Base-by-base conservation (phyloP, 1,140 invertebrate genomes). In the Geopemphigus sp. region DNA sequence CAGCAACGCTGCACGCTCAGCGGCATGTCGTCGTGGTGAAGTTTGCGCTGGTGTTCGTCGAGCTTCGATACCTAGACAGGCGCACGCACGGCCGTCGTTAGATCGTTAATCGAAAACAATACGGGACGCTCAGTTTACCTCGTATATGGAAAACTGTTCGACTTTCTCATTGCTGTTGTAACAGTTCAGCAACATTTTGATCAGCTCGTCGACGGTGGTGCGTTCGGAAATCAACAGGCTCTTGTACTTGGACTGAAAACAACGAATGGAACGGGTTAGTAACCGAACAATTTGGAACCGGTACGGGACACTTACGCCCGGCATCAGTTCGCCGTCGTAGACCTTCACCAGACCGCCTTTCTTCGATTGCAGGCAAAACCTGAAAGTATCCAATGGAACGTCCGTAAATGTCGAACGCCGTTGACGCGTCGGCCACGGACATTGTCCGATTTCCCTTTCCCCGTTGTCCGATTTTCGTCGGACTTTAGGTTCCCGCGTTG, bases 141-240 rank as follows among this genome's bases (percentile, higher is more conserved):
- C 94, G 87, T 95, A 95, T 24, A 96, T 86, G 24, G 93, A 94
- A 85, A 95, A 96, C 85, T 92, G 90, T 84, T 94, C 92, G 1
- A 94, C 91, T 57, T 91, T 88, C 84, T 96, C 94, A 76, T 88
- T 90, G 26, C 91, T 94, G 85, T 91, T 93, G 84, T 94, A 95
- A 86, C 94, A 96, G 82, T 92, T 92, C 22, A 96, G 87, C 57
- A 97, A 85, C 82, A 97, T 90, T 82, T 93, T 91, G 80, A 96
- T 90, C 74, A 96, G 86, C 86, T 97, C 94, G 84, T 95, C 93
- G 5, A 93, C 92, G n/a, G 93, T 94, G 26, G 95, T 97, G 83
- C 91, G 88, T 82, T 96, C 94, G 80, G 94, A 95, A 81, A 96
- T 92, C 74, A 96, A 88, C 80, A 97, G 87, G 83, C 93, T 95